Percentiles rank a stretch among this genome's conserved stretches.
Evolutionary conservation across 1,140 invertebrate species (phyloP).

Genomic region (Microplitis demolitor): DNA sequence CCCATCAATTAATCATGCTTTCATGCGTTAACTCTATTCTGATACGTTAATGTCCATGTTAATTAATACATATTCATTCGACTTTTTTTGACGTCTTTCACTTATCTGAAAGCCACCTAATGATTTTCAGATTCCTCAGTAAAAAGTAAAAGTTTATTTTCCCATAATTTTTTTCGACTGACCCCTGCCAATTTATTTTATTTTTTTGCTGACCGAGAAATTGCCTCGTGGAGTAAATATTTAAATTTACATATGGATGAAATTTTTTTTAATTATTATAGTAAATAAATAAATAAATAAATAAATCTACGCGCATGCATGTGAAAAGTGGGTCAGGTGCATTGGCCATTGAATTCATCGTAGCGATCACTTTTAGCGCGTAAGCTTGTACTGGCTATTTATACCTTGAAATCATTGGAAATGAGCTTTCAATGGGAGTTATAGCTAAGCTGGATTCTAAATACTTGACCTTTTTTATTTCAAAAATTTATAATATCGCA

Average conservation of each 20-base stretch:
- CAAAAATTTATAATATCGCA: background rate
- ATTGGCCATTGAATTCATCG: slow-evolving; percentile 23
- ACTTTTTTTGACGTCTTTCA: too few species aligned
- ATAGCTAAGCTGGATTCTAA: background rate
- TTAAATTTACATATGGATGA: too few species aligned
- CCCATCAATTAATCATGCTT: too few species aligned
- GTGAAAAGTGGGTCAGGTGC: slow-evolving; percentile 37
- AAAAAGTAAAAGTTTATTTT: too few species aligned
- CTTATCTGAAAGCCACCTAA: too few species aligned
- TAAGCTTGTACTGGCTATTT: slow-evolving; percentile 3
- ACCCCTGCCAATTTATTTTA: background rate
- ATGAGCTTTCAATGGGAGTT: slow-evolving; percentile 6
- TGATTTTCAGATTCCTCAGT: too few species aligned
- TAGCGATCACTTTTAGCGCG: slow-evolving; percentile 22
- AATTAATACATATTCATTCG: background rate
- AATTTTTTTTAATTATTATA: too few species aligned
- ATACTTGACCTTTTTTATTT: background rate
- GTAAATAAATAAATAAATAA: background rate
- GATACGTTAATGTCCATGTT: background rate
- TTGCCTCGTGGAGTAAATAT: too few species aligned
- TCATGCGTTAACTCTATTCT: background rate
- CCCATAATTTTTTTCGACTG: too few species aligned
- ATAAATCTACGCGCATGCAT: slow-evolving; percentile 7
- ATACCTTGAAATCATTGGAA: slow-evolving; percentile 22
- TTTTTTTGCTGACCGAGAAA: background rate